Percentiles rank a stretch among this genome's conserved stretches.
phyloP scores from a whole-genome alignment of 2,113 vertebrate genomes.

The Sardina pilchardus region DNA sequence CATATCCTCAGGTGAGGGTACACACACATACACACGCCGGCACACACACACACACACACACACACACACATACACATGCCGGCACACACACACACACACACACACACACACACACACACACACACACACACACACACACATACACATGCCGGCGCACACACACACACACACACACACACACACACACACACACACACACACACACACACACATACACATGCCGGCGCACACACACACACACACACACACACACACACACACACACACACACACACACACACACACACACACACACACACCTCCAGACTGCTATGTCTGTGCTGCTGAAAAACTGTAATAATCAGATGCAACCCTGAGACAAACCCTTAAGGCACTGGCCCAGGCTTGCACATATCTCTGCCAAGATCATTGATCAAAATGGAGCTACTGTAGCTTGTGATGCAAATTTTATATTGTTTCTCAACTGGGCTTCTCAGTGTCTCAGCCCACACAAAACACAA shows the following conservation, averaged over 20 bases:
- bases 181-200: neutral
- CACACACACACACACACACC: neutral
- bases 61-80: conserved; percentile 1
- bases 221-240: neutral
- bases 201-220: neutral
- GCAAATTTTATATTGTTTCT: no score
- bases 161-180: no score
- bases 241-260: neutral
- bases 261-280: neutral
- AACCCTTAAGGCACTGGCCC: neutral
- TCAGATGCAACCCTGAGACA: neutral
- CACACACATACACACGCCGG: neutral
- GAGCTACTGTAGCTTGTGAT: no score
- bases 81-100: neutral
- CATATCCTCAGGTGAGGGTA: conserved; percentile 84
- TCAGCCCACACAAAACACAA: no score
- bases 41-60: conserved; percentile 1
- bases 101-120: no score
- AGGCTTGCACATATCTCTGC: no score
- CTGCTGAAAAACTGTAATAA: neutral
- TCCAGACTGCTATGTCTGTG: neutral
- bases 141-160: no score
- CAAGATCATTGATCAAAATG: no score
- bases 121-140: neutral
- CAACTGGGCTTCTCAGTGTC: no score